Percentiles rank a stretch among this genome's conserved stretches.
These are phyloP conservation scores for Acanthurus leucopareius DNA, from an alignment of 2,797 vertebrate genomes.

Conservation along the genomic window DNA sequence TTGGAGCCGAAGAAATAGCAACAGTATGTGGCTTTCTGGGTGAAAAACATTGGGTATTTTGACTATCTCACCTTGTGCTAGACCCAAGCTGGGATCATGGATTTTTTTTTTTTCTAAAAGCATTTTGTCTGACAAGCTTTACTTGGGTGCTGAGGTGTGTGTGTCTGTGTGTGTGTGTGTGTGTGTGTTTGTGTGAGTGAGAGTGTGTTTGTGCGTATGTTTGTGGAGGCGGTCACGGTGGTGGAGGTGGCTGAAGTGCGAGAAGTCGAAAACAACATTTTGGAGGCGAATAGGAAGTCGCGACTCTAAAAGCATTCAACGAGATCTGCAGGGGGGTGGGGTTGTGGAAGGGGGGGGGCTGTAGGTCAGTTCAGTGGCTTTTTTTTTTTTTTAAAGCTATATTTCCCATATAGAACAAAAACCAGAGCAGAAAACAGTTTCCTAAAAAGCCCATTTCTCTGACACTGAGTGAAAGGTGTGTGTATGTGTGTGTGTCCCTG, in stretches of 20 bases:
- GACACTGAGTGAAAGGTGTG: slow-evolving; percentile 52
- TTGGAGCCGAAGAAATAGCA: slow-evolving; percentile 54
- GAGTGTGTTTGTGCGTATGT: slow-evolving; percentile 14
- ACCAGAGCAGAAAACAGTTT: slow-evolving; percentile 36
- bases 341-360: slow-evolving; percentile 20
- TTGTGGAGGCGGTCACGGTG: slow-evolving; percentile 34
- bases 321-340: too few species aligned
- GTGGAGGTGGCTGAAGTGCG: slow-evolving; percentile 37
- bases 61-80: slow-evolving; percentile 65
- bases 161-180: slow-evolving; percentile 26
- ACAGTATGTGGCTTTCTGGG: slow-evolving; percentile 43
- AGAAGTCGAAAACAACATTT: slow-evolving; percentile 52
- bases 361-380: slow-evolving; percentile 58
- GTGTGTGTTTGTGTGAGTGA: slow-evolving; percentile 36
- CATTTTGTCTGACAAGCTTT: slow-evolving; percentile 67
- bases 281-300: slow-evolving; percentile 39
- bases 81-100: slow-evolving; percentile 39
- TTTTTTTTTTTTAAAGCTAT: slow-evolving; percentile 60
- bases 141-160: slow-evolving; percentile 40
- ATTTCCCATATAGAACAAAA: slow-evolving; percentile 45
- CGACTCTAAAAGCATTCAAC: slow-evolving; percentile 63
- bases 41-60: slow-evolving; percentile 40
- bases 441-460: slow-evolving; percentile 49
- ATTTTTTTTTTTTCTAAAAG: slow-evolving; percentile 52
- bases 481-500: slow-evolving; percentile 5